Base-by-base conservation (phyloP, 2,113 vertebrate species). In the Xiphophorus couchianus region DNA sequence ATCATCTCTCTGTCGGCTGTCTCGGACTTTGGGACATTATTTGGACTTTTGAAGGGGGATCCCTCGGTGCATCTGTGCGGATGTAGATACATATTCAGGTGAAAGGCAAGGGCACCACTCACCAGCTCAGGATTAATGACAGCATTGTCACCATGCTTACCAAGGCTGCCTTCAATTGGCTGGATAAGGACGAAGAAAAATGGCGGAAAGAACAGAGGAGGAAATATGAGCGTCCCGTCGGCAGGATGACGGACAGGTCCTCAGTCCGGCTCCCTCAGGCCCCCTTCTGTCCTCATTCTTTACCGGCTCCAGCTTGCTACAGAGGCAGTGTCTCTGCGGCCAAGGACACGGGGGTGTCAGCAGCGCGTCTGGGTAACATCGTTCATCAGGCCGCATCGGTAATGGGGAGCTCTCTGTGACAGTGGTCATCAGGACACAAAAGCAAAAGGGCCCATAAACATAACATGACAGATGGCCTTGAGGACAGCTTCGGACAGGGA, bases 361-460 rank as follows among this genome's bases (percentile, higher is more conserved):
- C 86, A 39, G 71, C 33, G 86, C 81, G 85, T 89, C 90, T 75
- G 87, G 89, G 87, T 90, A 89, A 85, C 90, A 91, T 93, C 93
- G 90, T 93, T 92, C 93, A 92, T 94, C 93, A 93, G 90, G 88
- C 85, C 88, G 80, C 89, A 91, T 86, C 90, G 85, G 93, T 93
- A 92, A 92, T 93, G 93, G 92, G 87, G 85, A 88, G 89, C 90
- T 92, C 89, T 90, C 89, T 85, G 88, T 93, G 93, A 93, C 93
- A 93, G 92, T 92, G 92, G 91, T 93, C 92, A 94, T 93, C 92
- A 93, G 92, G 89, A 93, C 91, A 93, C 90, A 92, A 93, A 94
- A 93, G 93, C 90, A 91, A 93, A 91, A 91, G 90, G 90, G 81
- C 89, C 89, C 90, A 93, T 93, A 94, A 94, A 94, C 93, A 94